Percentiles rank a stretch among this genome's conserved stretches.
Conservation (phyloP, 2,113 vertebrate species). For the Fulmarus glacialis region DNA sequence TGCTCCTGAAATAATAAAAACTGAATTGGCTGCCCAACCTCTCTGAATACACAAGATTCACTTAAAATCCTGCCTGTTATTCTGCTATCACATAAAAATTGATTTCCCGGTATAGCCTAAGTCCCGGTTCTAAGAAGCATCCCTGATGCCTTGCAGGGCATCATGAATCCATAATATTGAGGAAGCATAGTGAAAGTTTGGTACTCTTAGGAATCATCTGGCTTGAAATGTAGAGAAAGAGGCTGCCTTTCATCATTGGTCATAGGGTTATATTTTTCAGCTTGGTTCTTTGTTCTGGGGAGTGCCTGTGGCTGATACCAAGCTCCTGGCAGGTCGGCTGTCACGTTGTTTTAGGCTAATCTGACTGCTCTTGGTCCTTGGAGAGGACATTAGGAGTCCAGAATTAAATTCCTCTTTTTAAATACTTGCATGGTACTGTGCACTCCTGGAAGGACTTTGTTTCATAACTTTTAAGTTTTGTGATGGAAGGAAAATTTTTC, state of each 20-base stretch:
- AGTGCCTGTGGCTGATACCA: background rate
- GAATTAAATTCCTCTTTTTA: background rate
- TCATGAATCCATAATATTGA: background rate
- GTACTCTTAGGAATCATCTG: background rate
- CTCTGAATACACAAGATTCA: background rate
- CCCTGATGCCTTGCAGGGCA: background rate
- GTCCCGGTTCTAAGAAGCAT: background rate
- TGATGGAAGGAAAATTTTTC: background rate
- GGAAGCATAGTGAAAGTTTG: background rate
- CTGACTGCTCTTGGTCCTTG: background rate
- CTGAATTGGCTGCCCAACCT: background rate
- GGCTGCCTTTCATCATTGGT: background rate
- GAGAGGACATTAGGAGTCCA: background rate
- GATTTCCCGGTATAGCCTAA: background rate
- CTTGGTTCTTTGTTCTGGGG: background rate
- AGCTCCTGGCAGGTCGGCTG: background rate
- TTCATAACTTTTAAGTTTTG: background rate
- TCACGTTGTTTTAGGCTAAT: background rate
- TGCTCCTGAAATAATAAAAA: background rate
- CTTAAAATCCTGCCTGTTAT: background rate
- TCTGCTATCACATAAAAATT: background rate
- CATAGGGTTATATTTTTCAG: background rate
- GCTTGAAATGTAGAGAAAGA: background rate
- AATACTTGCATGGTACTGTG: background rate
- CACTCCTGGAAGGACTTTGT: background rate